Evolutionary conservation across 2,888 invertebrate species (phyloP).

Genomic region (Rhamnusium bicolor): DNA sequence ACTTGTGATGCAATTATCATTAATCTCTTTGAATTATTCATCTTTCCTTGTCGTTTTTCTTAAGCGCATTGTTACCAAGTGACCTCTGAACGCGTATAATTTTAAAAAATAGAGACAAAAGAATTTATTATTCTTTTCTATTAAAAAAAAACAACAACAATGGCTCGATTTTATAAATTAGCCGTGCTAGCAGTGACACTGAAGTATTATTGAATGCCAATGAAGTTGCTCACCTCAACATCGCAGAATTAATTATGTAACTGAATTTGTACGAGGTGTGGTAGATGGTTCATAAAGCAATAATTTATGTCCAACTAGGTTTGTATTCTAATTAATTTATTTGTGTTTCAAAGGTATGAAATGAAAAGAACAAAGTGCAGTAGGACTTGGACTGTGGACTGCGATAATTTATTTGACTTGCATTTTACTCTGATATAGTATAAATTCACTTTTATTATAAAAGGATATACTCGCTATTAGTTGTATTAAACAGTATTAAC

Average conservation of each 20-base stretch:
- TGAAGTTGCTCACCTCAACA: not conserved
- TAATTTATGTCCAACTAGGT: not conserved
- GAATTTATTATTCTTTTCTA: not conserved
- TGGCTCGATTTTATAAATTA: not conserved
- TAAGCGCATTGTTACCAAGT: slow-evolving; percentile 8
- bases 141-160: not conserved
- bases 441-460: too few species aligned
- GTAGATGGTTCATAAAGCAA: not conserved
- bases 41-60: not conserved
- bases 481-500: too few species aligned
- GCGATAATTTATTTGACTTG: not conserved
- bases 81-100: slow-evolving; percentile 7
- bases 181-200: not conserved
- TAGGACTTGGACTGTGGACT: too few species aligned
- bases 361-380: too few species aligned
- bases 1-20: slow-evolving; percentile 23
- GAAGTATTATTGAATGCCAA: not conserved
- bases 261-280: not conserved
- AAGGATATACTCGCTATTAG: too few species aligned
- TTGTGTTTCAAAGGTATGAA: too few species aligned
- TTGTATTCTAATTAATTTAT: not conserved
- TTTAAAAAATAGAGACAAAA: not conserved
- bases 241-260: not conserved
- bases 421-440: too few species aligned
- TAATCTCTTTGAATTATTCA: slow-evolving; percentile 30